Evolutionary conservation across 2,797 vertebrate genomes (phyloP).

Genomic region (Parambassis ranga): DNA sequence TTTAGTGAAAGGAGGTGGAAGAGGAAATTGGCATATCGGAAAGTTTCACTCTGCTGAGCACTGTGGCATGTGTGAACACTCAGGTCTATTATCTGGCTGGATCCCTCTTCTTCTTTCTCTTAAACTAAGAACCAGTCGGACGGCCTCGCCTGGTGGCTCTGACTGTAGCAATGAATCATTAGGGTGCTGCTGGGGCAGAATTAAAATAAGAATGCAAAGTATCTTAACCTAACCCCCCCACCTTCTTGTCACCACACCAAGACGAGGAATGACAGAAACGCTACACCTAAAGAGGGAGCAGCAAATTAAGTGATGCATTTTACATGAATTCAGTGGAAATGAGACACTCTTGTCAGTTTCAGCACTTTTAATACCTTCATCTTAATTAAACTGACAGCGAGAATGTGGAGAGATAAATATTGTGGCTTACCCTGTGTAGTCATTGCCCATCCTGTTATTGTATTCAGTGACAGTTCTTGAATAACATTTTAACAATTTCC

Average conservation of each 20-base stretch:
- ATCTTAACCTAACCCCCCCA: slow-evolving; percentile 55
- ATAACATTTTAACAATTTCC: background rate
- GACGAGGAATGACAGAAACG: slow-evolving; percentile 66
- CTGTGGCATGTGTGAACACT: slow-evolving; percentile 29
- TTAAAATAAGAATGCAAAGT: slow-evolving; percentile 68
- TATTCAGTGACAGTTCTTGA: background rate
- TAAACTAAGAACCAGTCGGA: slow-evolving; percentile 68
- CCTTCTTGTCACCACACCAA: slow-evolving; percentile 53
- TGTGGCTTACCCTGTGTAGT: background rate
- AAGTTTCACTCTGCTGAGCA: slow-evolving; percentile 53
- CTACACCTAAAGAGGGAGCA: background rate
- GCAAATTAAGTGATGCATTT: background rate
- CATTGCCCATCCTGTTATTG: slow-evolving; percentile 29
- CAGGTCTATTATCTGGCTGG: slow-evolving; percentile 26
- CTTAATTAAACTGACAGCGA: background rate
- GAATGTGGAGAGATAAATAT: background rate
- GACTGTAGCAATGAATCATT: slow-evolving; percentile 61
- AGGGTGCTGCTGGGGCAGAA: slow-evolving; percentile 44
- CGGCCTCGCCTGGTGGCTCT: slow-evolving; percentile 34
- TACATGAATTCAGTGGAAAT: background rate
- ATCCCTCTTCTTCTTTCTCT: slow-evolving; percentile 21
- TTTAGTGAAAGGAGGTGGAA: slow-evolving; percentile 5
- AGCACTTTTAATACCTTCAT: background rate
- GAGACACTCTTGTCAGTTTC: background rate
- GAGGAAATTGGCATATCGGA: slow-evolving; percentile 36